phyloP scores from a whole-genome alignment of 1,140 invertebrate genomes.

The Musca vetustissima region DNA sequence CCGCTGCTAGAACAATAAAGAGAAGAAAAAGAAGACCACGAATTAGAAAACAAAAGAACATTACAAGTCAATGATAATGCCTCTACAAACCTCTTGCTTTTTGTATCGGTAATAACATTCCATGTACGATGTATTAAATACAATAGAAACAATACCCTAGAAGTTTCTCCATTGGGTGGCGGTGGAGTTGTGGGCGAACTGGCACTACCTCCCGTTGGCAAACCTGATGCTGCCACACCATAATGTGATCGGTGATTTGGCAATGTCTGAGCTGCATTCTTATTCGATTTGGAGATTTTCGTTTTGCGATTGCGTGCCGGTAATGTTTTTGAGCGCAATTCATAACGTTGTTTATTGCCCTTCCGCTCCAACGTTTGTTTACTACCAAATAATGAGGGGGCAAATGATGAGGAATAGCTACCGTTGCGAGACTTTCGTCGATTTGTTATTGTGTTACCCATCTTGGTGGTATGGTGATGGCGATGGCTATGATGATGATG shows the following conservation, averaged over 20 bases:
- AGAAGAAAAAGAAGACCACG: neutral
- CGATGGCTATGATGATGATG: too few relatives aligned
- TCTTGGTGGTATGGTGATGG: neutral
- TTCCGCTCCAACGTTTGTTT: neutral
- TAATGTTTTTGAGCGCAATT: constrained; percentile 23
- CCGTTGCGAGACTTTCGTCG: neutral
- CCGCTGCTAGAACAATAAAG: neutral
- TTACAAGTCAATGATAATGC: neutral
- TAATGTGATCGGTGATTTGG: neutral
- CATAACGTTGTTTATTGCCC: neutral
- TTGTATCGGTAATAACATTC: constrained; percentile 64
- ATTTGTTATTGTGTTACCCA: constrained; percentile 16
- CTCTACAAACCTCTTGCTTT: constrained; percentile 58
- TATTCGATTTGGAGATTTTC: constrained; percentile 10
- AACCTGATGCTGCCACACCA: too few relatives aligned
- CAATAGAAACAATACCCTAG: constrained; percentile 65
- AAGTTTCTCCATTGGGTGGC: constrained; percentile 56
- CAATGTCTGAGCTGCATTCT: constrained; percentile 14
- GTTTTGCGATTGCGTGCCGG: constrained; percentile 24
- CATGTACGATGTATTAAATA: constrained; percentile 72
- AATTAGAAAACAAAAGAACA: too few relatives aligned
- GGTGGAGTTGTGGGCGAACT: neutral
- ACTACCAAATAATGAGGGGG: neutral
- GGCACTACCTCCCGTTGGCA: too few relatives aligned
- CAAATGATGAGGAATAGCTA: neutral